Conservation (phyloP, 2,113 vertebrate genomes). For the Pavo muticus region DNA sequence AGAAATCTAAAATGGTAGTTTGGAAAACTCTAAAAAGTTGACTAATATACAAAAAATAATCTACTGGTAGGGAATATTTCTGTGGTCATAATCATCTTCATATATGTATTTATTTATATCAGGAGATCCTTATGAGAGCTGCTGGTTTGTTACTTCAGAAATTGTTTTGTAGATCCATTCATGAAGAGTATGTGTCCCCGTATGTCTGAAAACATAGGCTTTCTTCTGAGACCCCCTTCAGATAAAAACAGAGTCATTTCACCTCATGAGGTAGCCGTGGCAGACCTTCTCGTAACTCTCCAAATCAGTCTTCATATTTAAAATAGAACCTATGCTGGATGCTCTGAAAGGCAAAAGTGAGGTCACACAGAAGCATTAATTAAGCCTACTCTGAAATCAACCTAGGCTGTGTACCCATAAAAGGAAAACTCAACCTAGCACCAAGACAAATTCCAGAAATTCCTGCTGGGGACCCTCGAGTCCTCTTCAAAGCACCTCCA, state of each 20-base stretch:
- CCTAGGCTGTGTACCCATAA: not conserved
- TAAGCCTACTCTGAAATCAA: not conserved
- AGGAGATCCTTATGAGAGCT: conserved; percentile 37
- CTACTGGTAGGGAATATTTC: conserved; percentile 45
- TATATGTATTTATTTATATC: conserved; percentile 62
- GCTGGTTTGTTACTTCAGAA: conserved; percentile 65
- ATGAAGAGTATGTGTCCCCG: conserved; percentile 50
- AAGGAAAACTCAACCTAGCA: not conserved
- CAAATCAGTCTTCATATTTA: conserved; percentile 37
- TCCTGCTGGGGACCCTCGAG: not conserved
- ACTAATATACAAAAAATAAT: conserved; percentile 60
- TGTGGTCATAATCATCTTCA: conserved; percentile 66
- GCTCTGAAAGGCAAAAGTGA: conserved; percentile 26
- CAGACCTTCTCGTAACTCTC: conserved; percentile 24
- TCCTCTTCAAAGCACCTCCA: not conserved
- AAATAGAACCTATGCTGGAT: not conserved
- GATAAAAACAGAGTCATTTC: conserved; percentile 63
- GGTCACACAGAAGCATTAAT: conserved; percentile 33
- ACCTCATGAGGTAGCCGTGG: conserved; percentile 46
- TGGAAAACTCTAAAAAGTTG: conserved; percentile 60
- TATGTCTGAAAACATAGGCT: conserved; percentile 59
- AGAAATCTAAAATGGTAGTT: conserved; percentile 57
- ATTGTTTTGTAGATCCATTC: conserved; percentile 61
- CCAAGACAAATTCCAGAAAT: not conserved
- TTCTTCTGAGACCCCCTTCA: conserved; percentile 52